Base-by-base conservation (phyloP, 2,888 invertebrate genomes). In the Hermodice carunculata region DNA sequence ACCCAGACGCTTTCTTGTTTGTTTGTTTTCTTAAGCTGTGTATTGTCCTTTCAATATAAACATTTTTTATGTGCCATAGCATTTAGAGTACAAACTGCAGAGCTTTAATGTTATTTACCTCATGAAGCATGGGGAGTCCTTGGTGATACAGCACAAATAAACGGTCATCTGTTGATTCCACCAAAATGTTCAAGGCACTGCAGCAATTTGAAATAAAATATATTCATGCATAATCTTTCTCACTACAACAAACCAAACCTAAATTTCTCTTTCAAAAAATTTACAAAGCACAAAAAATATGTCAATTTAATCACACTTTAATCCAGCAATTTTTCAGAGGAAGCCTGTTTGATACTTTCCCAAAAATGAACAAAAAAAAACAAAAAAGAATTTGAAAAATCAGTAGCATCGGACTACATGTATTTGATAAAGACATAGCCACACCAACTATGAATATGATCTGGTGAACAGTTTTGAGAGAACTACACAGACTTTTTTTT, bases 61-160 rank as follows among this genome's bases (percentile, higher is more conserved):
- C n/a, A n/a, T n/a, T n/a, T n/a, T n/a, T n/a, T 17, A 59, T 40
- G 40, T 40, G n/a, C 40, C 40, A 40, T 17, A 40, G 40, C n/a
- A 17, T n/a, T 40, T 40, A 40, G 14, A n/a, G n/a, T n/a, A 40
- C 14, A 40, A 40, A n/a, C n/a, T 40, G n/a, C n/a, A 40, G n/a
- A 14, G n/a, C 14, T 17, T n/a, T n/a, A 40, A 40, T 40, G 40
- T 17, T 37, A 67, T 76, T 78, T 78, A 92, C 92, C 88, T 93
- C 93, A 82, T 92, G 92, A 2, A 93, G 90, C 87, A 92, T 90
- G 81, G 91, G 92, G 70, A 97, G 88, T 29, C 96, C 96, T 49
- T 94, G 93, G 79, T 95, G 94, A 80, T 93, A 94, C n/a, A 96
- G 92, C 17, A 95, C 93, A 81, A 93, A 92, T 32, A 95, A 87